Evolutionary conservation across 2,888 invertebrate species (phyloP).

Genomic region (Marasmarcha lunaedactyla): DNA sequence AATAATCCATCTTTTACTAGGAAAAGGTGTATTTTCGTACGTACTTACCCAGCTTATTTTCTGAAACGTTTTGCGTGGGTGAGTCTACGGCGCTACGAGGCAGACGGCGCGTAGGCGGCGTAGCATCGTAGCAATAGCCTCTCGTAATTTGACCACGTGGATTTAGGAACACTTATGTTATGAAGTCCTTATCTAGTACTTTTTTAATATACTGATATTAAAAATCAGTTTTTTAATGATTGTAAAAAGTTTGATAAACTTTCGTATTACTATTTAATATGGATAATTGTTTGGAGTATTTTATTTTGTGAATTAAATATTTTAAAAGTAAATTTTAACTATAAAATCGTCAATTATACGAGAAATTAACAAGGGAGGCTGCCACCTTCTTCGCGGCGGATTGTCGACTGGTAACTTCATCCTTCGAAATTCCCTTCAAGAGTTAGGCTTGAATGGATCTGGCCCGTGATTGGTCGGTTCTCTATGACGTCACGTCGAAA

Average conservation of each 20-base stretch:
- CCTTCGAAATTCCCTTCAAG: conserved; percentile 69
- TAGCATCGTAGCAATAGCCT: conserved; percentile 40
- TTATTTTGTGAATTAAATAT: no score
- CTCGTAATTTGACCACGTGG: conserved; percentile 40
- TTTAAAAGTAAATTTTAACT: not conserved
- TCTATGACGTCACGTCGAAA: conserved; percentile 79
- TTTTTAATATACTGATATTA: not conserved
- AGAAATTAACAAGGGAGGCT: conserved; percentile 2
- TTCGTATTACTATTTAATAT: not conserved
- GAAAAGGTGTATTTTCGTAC: not conserved
- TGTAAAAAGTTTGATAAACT: not conserved
- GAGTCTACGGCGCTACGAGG: conserved; percentile 58
- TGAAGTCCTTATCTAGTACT: not conserved
- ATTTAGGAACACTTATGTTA: conserved; percentile 10
- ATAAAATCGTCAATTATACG: not conserved
- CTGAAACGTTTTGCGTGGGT: conserved; percentile 40
- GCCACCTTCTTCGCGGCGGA: conserved; percentile 32
- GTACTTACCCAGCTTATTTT: not conserved
- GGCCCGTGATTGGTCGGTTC: conserved; percentile 68
- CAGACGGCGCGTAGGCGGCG: conserved; percentile 58
- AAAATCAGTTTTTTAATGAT: not conserved
- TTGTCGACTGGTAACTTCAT: conserved; percentile 56
- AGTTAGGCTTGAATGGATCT: conserved; percentile 78
- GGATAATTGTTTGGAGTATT: no score
- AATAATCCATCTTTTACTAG: no score